Evolutionary conservation across 2,113 vertebrate species (phyloP).

Genomic region (Cephalopholis sonnerati): DNA sequence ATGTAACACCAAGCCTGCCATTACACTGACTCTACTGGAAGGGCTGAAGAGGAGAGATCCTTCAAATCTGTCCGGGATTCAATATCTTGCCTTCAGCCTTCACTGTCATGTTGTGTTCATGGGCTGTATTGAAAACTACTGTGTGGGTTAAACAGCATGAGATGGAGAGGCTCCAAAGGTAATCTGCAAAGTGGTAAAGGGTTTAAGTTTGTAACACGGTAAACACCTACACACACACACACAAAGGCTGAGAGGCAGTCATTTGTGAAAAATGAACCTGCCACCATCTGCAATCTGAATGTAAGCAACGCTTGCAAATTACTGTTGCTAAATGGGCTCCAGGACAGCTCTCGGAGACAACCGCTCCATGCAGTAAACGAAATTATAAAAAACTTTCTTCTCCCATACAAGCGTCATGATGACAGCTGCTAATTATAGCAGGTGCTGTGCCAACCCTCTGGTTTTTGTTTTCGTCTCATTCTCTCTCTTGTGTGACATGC

Average conservation of each 20-base stretch:
- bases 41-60: background rate
- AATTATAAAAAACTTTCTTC: constrained; percentile 29
- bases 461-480: constrained; percentile 51
- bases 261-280: constrained; percentile 3
- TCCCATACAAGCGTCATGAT: constrained; percentile 14
- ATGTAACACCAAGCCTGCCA: constrained; percentile 5
- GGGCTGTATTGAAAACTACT: background rate
- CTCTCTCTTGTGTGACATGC: constrained; percentile 31
- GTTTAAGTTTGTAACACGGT: constrained; percentile 7
- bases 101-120: constrained; percentile 14
- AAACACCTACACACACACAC: background rate
- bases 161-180: background rate
- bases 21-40: constrained; percentile 9
- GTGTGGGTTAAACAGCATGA: constrained; percentile 5
- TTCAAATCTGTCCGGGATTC: constrained; percentile 1
- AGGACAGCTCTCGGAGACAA: background rate
- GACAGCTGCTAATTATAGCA: constrained; percentile 65
- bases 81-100: too few relatives aligned
- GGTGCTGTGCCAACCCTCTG: constrained; percentile 32
- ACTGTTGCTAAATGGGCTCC: constrained; percentile 11
- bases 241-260: background rate
- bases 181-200: constrained; percentile 8
- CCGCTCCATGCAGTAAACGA: background rate
- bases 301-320: constrained; percentile 10
- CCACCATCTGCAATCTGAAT: background rate